phyloP scores from a whole-genome alignment of 2,797 vertebrate species.

The Malacoraja senta region DNA sequence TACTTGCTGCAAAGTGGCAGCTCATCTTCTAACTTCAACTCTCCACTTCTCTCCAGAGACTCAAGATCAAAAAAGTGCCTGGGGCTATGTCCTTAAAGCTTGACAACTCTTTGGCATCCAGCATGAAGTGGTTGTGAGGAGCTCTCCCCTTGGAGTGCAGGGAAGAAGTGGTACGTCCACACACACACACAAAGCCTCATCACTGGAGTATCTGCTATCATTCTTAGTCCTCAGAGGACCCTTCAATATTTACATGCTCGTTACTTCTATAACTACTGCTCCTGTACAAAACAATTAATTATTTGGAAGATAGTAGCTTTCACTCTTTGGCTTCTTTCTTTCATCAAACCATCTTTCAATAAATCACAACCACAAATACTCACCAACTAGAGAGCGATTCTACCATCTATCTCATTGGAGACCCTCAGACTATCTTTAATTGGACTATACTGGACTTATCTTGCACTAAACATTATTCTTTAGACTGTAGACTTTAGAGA shows the following conservation, averaged over 20 bases:
- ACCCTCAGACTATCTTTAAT: too few relatives aligned
- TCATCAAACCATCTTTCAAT: background rate
- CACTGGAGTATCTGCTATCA: background rate
- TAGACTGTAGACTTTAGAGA: too few relatives aligned
- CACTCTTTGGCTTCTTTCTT: background rate
- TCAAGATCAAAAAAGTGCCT: background rate
- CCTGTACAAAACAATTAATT: background rate
- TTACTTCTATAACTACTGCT: background rate
- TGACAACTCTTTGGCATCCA: conserved; percentile 12
- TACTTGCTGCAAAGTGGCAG: background rate
- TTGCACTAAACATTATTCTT: too few relatives aligned
- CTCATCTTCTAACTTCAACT: background rate
- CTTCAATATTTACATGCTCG: background rate
- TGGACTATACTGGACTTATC: too few relatives aligned
- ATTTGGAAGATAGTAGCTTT: background rate
- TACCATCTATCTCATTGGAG: too few relatives aligned
- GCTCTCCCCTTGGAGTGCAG: background rate
- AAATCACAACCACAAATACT: too few relatives aligned
- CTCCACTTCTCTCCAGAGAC: background rate
- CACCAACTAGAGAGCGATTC: too few relatives aligned
- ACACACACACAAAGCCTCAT: background rate
- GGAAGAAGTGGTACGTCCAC: background rate
- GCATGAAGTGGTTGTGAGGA: background rate
- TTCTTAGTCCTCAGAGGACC: background rate
- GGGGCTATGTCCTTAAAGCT: background rate